Evolutionary conservation across 1,140 invertebrate genomes (phyloP).

Genomic region (Macrotrachela quadricornifera): DNA sequence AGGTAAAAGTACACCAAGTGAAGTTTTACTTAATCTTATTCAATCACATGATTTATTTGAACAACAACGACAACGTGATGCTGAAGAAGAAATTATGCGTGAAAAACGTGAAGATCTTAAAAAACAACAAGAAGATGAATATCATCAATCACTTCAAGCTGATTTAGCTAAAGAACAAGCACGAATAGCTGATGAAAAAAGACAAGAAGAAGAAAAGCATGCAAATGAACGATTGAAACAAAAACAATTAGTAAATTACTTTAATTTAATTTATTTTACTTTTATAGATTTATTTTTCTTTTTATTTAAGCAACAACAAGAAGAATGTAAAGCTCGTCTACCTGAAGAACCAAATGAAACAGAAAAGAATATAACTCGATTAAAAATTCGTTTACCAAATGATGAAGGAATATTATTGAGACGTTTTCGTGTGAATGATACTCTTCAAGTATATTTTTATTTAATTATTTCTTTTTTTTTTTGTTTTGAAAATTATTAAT

Average conservation of each 20-base stretch:
- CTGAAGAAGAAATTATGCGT: slow-evolving; percentile 41
- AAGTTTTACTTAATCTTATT: too few species aligned
- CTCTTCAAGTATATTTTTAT: slow-evolving; percentile 46
- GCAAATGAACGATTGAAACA: slow-evolving; percentile 14
- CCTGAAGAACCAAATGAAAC: too few species aligned
- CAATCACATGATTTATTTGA: too few species aligned
- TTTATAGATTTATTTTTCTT: too few species aligned
- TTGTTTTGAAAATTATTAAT: slow-evolving; percentile 43
- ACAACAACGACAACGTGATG: neutral
- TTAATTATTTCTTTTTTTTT: slow-evolving; percentile 61
- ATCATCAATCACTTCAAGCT: slow-evolving; percentile 61
- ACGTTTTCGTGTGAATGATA: slow-evolving; percentile 44
- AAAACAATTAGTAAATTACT: neutral
- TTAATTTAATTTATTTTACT: too few species aligned
- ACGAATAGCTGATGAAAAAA: slow-evolving; percentile 10
- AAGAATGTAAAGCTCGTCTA: too few species aligned
- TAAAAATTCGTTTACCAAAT: slow-evolving; percentile 48
- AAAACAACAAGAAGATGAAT: slow-evolving; percentile 73
- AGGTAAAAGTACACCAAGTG: too few species aligned
- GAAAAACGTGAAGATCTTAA: slow-evolving; percentile 65
- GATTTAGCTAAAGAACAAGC: slow-evolving; percentile 43
- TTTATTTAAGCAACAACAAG: too few species aligned
- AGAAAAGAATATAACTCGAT: too few species aligned
- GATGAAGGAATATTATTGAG: slow-evolving; percentile 48
- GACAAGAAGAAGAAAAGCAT: slow-evolving; percentile 16